These are phyloP conservation scores for Drosophila mimetica DNA, from an alignment of 2,888 invertebrate genomes.

Conservation along the genomic window DNA sequence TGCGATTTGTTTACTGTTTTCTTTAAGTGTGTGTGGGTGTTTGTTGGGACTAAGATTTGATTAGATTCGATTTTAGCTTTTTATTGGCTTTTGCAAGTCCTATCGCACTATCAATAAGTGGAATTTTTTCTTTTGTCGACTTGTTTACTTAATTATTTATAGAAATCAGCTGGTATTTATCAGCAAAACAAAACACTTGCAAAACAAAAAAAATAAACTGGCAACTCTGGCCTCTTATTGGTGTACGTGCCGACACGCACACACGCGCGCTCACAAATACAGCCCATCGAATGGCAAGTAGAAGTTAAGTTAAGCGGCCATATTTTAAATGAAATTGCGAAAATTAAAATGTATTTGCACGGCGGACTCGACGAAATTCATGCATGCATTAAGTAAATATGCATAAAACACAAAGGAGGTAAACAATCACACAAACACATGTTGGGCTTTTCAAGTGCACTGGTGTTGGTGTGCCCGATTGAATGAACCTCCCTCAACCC, in stretches of 20 bases:
- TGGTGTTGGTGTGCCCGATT: constrained; percentile 34
- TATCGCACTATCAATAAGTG: constrained; percentile 3
- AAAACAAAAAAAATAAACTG: neutral
- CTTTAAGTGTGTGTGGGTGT: neutral
- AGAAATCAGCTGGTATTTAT: constrained; percentile 28
- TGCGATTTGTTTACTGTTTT: constrained; percentile 11
- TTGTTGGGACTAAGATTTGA: neutral
- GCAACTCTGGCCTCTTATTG: constrained; percentile 21
- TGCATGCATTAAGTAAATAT: constrained; percentile 35
- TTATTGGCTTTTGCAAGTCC: neutral
- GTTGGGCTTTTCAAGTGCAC: constrained; percentile 5
- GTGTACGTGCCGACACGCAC: constrained; percentile 27
- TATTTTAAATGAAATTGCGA: constrained; percentile 43
- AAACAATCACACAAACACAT: constrained; percentile 19
- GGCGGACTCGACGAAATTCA: constrained; percentile 14
- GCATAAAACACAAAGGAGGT: constrained; percentile 42
- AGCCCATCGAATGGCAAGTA: constrained; percentile 3
- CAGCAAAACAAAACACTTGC: constrained; percentile 15
- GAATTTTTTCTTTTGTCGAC: neutral
- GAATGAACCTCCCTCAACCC: constrained; percentile 76
- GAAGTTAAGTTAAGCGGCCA: constrained; percentile 24
- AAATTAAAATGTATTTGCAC: constrained; percentile 46
- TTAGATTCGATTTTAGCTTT: neutral
- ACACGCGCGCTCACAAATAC: neutral
- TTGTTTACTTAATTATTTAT: constrained; percentile 34